Base-by-base conservation (phyloP, 2,113 vertebrate species). In the Lontra canadensis region DNA sequence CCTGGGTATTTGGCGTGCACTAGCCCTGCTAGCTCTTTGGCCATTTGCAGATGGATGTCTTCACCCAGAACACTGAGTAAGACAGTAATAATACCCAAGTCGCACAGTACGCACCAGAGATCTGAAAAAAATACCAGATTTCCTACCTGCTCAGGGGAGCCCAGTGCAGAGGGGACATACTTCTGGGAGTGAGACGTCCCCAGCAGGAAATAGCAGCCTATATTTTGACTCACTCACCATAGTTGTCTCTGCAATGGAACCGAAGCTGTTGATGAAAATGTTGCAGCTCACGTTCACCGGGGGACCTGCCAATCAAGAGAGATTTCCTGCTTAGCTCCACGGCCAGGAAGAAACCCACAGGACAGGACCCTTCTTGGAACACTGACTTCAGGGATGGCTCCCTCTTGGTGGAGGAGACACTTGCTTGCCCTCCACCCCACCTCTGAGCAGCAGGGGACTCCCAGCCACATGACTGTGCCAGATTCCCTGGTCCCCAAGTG, bases 191-290 rank as follows among this genome's bases (percentile, higher is more conserved):
- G 44, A 88, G 55, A 55, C 2, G 5, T 36, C 21, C 26, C 52
- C 49, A 63, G 92, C 42, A 69, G 61, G 59, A 91, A 83, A 29
- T 0, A 79, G 47, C 81, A 88, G 92, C 52, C 26, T 83, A 59
- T 93, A 81, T 93, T 98, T 88, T 93, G 61, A 95, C 42, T 95
- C 61, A 98, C 99, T 99, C 94, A 99, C 99, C 99, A 99, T 99
- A 15, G 99, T 99, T 2, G 99, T 99, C 98, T 99, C 99, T 96
- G 99, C 99, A 90, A 99, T 99, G 82, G 99, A 99, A n/a, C 99
- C 99, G 82, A 99, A 99, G 97, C 99, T 99, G 99, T 99, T 99
- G 99, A 99, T 99, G 98, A 99, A 99, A 99, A 99, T 99, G 99
- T 99, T 99, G 99, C 99, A 99, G 98, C 99, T 99, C 96, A 99